Percentiles rank a stretch among this genome's conserved stretches.
Evolutionary conservation across 1,140 invertebrate genomes (phyloP).

Genomic region (Adelges cooleyi): DNA sequence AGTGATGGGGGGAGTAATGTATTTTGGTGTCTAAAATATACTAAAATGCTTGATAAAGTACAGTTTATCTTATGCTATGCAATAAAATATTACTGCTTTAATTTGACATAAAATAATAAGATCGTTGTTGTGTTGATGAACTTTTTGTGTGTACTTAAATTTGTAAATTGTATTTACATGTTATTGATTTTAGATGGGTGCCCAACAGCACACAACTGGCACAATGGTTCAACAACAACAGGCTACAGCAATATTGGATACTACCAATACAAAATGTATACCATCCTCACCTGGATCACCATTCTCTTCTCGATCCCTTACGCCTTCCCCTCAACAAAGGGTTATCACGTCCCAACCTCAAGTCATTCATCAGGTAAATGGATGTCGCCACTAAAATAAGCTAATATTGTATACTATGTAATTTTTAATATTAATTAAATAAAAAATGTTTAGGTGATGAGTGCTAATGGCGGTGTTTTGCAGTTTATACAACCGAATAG

Average conservation of each 20-base stretch:
- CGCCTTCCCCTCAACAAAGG: constrained; percentile 34
- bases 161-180: too few relatives aligned
- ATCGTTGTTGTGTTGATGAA: too few relatives aligned
- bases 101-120: too few relatives aligned
- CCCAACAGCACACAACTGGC: constrained; percentile 16
- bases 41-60: too few relatives aligned
- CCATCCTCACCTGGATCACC: constrained; percentile 33
- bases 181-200: constrained; percentile 7
- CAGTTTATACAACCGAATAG: constrained; percentile 30
- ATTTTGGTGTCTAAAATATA: too few relatives aligned
- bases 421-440: neutral
- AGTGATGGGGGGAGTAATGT: too few relatives aligned
- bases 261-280: constrained; percentile 26
- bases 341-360: constrained; percentile 33
- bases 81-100: too few relatives aligned
- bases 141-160: too few relatives aligned
- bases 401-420: neutral
- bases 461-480: constrained; percentile 30
- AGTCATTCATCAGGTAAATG: constrained; percentile 33
- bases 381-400: neutral
- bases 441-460: constrained; percentile 30
- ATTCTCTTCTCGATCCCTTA: constrained; percentile 36
- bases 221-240: constrained; percentile 27
- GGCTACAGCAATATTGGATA: constrained; percentile 24
- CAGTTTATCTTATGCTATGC: too few relatives aligned